Conservation (phyloP, 2,797 vertebrate species). For the Diceros bicornis region DNA sequence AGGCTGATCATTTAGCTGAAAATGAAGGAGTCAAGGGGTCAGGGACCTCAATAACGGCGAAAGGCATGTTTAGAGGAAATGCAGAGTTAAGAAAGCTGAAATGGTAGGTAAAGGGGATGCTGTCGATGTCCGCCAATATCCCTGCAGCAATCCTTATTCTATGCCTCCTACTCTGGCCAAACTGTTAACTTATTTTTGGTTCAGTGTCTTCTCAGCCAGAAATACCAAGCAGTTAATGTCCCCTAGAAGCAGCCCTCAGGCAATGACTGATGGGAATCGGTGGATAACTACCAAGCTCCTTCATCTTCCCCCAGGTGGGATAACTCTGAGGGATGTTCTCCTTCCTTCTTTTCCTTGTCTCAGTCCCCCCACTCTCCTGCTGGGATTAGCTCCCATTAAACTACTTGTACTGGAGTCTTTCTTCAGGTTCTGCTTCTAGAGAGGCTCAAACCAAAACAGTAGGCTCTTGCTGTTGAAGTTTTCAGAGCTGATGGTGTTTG, state of each 20-base stretch:
- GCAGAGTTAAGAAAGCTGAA: not conserved
- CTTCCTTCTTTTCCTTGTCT: not conserved
- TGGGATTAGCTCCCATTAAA: not conserved
- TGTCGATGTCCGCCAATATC: not conserved
- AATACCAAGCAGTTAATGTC: not conserved
- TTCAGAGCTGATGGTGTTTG: not conserved
- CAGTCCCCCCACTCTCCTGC: not conserved
- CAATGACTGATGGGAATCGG: not conserved
- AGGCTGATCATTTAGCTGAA: not conserved
- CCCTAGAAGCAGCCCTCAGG: not conserved
- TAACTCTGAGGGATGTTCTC: not conserved
- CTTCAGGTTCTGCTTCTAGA: not conserved
- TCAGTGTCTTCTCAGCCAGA: not conserved
- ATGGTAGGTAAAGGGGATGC: not conserved
- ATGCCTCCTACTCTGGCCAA: not conserved
- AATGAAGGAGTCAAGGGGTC: not conserved
- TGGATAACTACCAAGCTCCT: not conserved
- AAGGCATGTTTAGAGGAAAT: not conserved
- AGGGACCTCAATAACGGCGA: not conserved
- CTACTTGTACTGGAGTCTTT: not conserved
- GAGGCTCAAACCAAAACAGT: not conserved
- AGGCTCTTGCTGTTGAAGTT: not conserved
- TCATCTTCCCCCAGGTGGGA: too few species aligned
- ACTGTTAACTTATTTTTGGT: not conserved
- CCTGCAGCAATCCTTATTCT: not conserved